These are phyloP conservation scores for Torymus aiolomorphi DNA, from an alignment of 2,888 invertebrate species.

Conservation along the genomic window DNA sequence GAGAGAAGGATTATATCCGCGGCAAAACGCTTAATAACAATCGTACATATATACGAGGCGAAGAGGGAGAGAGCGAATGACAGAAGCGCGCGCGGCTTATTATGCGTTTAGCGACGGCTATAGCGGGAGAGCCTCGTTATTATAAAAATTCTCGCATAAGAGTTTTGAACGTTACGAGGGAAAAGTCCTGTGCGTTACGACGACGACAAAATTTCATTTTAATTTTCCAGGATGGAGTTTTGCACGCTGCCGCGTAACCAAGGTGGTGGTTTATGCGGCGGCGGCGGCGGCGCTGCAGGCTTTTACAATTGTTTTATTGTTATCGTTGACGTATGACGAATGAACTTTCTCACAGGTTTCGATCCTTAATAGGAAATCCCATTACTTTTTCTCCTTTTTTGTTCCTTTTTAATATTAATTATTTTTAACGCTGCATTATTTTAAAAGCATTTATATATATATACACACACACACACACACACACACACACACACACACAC, in stretches of 20 bases:
- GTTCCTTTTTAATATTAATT: too few species aligned
- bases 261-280: too few species aligned
- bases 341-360: too few species aligned
- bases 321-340: too few species aligned
- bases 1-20: conserved; percentile 50
- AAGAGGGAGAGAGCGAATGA: not conserved
- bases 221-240: not conserved
- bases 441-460: too few species aligned
- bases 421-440: too few species aligned
- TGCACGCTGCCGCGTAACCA: too few species aligned
- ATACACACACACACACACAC: too few species aligned
- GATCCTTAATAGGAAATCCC: too few species aligned
- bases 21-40: conserved; percentile 55
- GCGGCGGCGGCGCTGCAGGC: not conserved
- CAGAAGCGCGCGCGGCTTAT: conserved; percentile 9
- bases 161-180: conserved; percentile 1
- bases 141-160: conserved; percentile 3
- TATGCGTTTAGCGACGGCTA: not conserved
- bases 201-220: conserved; percentile 14
- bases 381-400: too few species aligned
- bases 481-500: too few species aligned
- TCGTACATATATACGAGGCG: conserved; percentile 15
- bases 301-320: not conserved
- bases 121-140: not conserved
- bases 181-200: not conserved